Conservation (phyloP, 2,888 invertebrate genomes). For the Aspidapion aeneum region DNA sequence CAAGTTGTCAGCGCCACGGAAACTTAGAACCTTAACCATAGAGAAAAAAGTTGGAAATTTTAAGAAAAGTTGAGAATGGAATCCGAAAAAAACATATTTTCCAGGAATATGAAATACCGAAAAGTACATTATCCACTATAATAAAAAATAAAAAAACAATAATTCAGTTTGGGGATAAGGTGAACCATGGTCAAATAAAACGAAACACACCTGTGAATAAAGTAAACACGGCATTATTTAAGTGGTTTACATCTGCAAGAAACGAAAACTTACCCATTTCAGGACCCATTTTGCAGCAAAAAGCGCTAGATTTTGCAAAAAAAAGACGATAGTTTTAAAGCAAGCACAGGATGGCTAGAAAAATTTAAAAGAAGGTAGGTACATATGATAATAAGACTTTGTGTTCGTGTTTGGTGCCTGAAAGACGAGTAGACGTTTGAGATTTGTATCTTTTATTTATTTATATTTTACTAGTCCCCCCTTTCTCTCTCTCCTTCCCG, state of each 20-base stretch:
- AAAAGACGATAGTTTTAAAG: slow-evolving; percentile 1
- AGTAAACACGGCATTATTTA: neutral
- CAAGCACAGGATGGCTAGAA: neutral
- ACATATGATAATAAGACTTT: neutral
- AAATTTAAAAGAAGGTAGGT: slow-evolving; percentile 3
- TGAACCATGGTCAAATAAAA: neutral
- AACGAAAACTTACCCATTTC: slow-evolving; percentile 11
- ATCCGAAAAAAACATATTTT: neutral
- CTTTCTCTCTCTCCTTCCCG: no score
- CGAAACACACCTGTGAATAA: neutral
- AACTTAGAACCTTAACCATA: no score
- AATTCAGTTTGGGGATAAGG: neutral
- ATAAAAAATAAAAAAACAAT: neutral
- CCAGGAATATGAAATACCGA: no score
- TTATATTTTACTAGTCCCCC: no score
- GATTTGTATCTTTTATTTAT: no score
- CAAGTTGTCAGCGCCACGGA: no score
- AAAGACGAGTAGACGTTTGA: neutral
- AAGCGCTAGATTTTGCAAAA: neutral
- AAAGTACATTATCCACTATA: no score
- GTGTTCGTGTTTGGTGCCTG: neutral
- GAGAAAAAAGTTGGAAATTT: no score
- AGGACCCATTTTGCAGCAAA: slow-evolving; percentile 7
- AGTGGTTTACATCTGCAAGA: slow-evolving; percentile 14
- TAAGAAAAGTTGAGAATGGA: no score